Evolutionary conservation across 2,797 vertebrate species (phyloP).

Genomic region (Buphagus erythrorhynchus): DNA sequence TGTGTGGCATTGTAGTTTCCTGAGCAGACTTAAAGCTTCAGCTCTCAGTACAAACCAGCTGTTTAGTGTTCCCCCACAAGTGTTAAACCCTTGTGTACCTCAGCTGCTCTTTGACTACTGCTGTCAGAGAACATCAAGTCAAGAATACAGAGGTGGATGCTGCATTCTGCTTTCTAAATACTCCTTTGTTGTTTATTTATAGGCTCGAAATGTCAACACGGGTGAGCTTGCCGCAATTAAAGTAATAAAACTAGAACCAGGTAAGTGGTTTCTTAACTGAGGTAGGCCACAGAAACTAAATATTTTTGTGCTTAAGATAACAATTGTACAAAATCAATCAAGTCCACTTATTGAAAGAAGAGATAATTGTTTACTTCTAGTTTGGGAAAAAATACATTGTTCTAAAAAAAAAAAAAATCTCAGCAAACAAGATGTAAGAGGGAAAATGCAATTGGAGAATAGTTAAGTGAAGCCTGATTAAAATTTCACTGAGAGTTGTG

Average conservation of each 20-base stretch:
- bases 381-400: not conserved
- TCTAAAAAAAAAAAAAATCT: not conserved
- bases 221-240: conserved; percentile 98
- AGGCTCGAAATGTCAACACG: conserved; percentile 98
- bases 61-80: not conserved
- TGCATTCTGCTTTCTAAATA: not conserved
- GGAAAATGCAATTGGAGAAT: not conserved
- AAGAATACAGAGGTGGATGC: not conserved
- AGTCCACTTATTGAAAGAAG: not conserved
- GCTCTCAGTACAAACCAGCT: not conserved
- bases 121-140: not conserved
- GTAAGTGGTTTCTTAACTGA: conserved; percentile 75
- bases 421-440: not conserved
- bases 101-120: not conserved
- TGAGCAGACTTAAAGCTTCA: not conserved
- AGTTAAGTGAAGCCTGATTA: not conserved
- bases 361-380: not conserved
- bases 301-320: not conserved
- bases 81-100: not conserved
- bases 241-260: conserved; percentile 99
- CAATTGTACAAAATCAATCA: not conserved
- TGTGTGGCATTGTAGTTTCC: not conserved
- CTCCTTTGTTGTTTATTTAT: not conserved
- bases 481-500: not conserved
- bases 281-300: not conserved